phyloP scores from a whole-genome alignment of 2,113 vertebrate genomes.

The Onychostoma macrolepis region DNA sequence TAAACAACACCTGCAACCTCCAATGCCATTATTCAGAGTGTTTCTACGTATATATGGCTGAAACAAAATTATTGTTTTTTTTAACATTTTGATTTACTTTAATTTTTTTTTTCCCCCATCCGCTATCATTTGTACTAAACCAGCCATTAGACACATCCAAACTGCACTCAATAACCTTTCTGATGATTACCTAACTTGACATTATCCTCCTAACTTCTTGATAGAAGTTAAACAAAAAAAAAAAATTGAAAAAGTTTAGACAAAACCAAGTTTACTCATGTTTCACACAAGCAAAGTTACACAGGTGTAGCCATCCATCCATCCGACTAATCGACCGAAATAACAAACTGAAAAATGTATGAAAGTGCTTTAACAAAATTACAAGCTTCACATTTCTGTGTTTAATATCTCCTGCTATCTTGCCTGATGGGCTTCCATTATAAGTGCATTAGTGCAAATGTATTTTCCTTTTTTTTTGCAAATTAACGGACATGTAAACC shows the following conservation, averaged over 20 bases:
- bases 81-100: neutral
- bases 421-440: neutral
- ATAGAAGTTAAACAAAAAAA: too few relatives aligned
- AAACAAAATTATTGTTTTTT: neutral
- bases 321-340: neutral
- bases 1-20: constrained; percentile 29
- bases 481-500: neutral
- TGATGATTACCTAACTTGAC: neutral
- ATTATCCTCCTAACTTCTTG: neutral
- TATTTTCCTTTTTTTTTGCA: neutral
- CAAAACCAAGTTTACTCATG: neutral
- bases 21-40: constrained; percentile 37
- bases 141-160: neutral
- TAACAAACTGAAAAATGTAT: neutral
- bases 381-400: neutral
- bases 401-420: neutral
- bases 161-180: neutral
- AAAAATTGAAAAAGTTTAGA: neutral
- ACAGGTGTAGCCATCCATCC: neutral
- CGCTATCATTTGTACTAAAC: neutral
- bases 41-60: constrained; percentile 1
- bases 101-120: neutral
- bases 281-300: neutral
- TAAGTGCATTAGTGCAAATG: constrained; percentile 6
- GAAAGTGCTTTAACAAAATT: neutral